A percentile compares a stretch with the other conserved stretches of the same genome.
Evolutionary conservation across 2,113 vertebrate species (phyloP).

Genomic region (Coptodon bakossiorum): DNA sequence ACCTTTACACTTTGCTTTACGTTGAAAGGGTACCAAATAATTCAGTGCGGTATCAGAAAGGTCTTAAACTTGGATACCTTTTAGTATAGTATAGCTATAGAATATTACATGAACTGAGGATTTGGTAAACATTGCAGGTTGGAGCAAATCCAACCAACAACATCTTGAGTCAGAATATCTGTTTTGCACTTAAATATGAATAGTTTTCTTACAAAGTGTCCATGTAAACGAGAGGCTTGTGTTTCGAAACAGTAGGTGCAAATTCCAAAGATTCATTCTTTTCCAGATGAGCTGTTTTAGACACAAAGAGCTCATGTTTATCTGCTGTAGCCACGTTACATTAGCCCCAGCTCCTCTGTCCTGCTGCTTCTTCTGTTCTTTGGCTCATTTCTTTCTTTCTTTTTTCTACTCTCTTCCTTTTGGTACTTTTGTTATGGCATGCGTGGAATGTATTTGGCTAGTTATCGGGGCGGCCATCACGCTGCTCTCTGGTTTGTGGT

Average conservation of each 20-base stretch:
- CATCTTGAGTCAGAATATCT: not conserved
- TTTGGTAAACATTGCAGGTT: not conserved
- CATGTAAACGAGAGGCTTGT: not conserved
- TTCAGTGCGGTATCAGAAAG: not conserved
- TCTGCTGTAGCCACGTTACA: not conserved
- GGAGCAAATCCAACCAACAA: not conserved
- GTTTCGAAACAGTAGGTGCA: not conserved
- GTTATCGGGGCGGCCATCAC: constrained; percentile 43
- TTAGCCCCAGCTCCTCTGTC: not conserved
- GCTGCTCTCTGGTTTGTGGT: constrained; percentile 16
- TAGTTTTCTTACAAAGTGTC: not conserved
- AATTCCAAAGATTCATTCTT: not conserved
- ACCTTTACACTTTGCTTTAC: not conserved
- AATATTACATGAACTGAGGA: not conserved
- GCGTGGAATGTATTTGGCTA: constrained; percentile 60
- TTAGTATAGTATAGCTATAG: not conserved
- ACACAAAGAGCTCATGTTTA: not conserved
- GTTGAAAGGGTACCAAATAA: not conserved
- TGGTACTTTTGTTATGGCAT: constrained; percentile 54
- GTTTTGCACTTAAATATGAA: not conserved
- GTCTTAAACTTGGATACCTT: not conserved
- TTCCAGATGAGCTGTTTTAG: not conserved
- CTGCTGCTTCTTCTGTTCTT: constrained; percentile 11
- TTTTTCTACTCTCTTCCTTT: not conserved
- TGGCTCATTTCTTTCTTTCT: not conserved